phyloP scores from a whole-genome alignment of 2,797 vertebrate species.

The Gallinago stenura region DNA sequence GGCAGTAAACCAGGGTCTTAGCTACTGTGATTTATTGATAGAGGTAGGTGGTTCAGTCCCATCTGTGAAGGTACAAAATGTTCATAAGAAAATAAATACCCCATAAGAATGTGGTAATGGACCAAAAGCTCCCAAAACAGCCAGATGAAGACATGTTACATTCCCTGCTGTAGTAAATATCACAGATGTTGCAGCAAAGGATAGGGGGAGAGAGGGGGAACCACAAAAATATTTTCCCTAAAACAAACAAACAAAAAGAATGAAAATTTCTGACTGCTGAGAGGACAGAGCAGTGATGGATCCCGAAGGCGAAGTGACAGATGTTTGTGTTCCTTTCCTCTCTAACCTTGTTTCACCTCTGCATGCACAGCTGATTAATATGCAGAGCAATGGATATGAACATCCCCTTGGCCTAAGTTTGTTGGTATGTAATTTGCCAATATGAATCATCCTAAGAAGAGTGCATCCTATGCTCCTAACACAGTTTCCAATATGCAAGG shows the following conservation, averaged over 20 bases:
- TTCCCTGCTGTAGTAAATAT: neutral
- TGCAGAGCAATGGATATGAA: neutral
- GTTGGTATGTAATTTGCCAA: accelerated
- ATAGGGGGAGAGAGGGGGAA: no score
- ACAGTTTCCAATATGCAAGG: neutral
- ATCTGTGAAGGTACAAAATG: neutral
- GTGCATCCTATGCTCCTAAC: neutral
- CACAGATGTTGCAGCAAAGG: neutral
- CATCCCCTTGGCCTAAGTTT: neutral
- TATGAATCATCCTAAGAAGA: no score
- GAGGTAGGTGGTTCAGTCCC: neutral
- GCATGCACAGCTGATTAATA: neutral
- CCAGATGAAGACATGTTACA: neutral
- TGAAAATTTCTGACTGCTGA: neutral
- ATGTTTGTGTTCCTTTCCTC: neutral
- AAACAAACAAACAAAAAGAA: neutral
- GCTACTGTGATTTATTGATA: neutral
- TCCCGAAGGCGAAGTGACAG: neutral
- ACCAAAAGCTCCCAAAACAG: neutral
- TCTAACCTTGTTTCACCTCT: neutral
- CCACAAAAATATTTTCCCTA: neutral
- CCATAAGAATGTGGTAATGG: neutral
- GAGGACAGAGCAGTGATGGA: neutral
- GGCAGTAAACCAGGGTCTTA: neutral
- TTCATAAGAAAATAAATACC: neutral